phyloP scores from a whole-genome alignment of 1,140 invertebrate genomes.

The roundworm (Caenorhabditis elegans) region DNA sequence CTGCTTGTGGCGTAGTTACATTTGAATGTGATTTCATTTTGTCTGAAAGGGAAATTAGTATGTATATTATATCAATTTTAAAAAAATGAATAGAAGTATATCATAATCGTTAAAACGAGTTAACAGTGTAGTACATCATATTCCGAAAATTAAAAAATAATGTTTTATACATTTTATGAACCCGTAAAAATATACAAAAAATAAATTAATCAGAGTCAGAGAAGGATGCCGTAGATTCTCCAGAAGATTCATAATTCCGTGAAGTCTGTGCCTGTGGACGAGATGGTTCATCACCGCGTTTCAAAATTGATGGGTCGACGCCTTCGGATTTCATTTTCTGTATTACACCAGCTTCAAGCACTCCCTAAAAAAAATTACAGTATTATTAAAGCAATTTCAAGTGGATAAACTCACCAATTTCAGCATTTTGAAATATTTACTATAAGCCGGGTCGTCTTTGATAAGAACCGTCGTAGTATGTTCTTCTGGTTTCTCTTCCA shows the following conservation, averaged over 20 bases:
- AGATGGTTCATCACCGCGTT: not conserved
- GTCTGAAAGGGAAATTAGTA: too few species aligned
- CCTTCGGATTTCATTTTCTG: conserved; percentile 9
- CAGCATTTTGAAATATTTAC: conserved; percentile 17
- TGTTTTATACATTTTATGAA: not conserved
- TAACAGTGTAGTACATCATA: too few species aligned
- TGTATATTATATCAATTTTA: too few species aligned
- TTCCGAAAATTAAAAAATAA: not conserved
- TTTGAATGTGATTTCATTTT: not conserved
- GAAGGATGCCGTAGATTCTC: not conserved
- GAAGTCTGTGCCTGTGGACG: too few species aligned
- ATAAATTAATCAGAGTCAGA: not conserved
- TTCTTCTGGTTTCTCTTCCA: too few species aligned
- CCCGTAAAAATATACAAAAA: not conserved
- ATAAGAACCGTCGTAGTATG: not conserved
- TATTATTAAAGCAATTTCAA: not conserved
- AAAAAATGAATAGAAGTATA: too few species aligned
- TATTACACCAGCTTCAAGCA: not conserved
- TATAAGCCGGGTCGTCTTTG: not conserved
- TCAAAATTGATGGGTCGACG: not conserved
- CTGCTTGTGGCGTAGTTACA: not conserved
- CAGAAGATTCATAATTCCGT: not conserved
- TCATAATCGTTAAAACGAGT: too few species aligned
- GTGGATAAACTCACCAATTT: not conserved
- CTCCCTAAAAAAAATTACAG: not conserved